Evolutionary conservation across 2,888 invertebrate species (phyloP).

Genomic region (Hanleya hanleyi): DNA sequence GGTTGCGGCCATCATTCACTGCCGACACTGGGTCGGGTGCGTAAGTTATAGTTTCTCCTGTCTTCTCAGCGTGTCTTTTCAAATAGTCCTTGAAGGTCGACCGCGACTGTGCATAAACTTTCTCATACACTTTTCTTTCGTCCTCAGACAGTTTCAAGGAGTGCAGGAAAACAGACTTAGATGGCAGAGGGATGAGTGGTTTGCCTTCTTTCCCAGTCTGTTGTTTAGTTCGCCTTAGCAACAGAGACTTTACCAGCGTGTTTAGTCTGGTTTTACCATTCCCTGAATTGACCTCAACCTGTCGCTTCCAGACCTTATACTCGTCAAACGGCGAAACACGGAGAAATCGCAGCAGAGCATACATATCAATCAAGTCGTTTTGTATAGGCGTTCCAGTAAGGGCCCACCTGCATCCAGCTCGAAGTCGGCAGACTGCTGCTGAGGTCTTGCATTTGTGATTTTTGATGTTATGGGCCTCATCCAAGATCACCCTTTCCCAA

Average conservation of each 20-base stretch:
- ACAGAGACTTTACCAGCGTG: conserved; percentile 86
- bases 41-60: conserved; percentile 15
- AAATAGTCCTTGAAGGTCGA: conserved; percentile 69
- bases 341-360: conserved; percentile 81
- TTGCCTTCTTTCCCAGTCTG: conserved; percentile 82
- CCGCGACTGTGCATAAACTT: conserved; percentile 75
- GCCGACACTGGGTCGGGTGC: not conserved
- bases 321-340: conserved; percentile 92
- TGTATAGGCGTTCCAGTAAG: conserved; percentile 97
- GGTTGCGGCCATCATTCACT: conserved; percentile 8
- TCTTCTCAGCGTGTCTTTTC: conserved; percentile 65
- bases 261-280: conserved; percentile 83
- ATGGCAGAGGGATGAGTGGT: conserved; percentile 78
- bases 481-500: conserved; percentile 91
- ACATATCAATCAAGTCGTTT: conserved; percentile 86
- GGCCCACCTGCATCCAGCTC: conserved; percentile 83
- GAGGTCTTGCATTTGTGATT: conserved; percentile 88
- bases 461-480: conserved; percentile 94
- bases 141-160: conserved; percentile 61
- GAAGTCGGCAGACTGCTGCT: conserved; percentile 80
- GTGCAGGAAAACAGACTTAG: conserved; percentile 78
- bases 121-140: conserved; percentile 82
- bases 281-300: conserved; percentile 82
- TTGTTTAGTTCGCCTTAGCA: conserved; percentile 90
- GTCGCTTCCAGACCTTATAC: conserved; percentile 90